Evolutionary conservation across 2,797 vertebrate species (phyloP).

Genomic region (Ispidina picta): DNA sequence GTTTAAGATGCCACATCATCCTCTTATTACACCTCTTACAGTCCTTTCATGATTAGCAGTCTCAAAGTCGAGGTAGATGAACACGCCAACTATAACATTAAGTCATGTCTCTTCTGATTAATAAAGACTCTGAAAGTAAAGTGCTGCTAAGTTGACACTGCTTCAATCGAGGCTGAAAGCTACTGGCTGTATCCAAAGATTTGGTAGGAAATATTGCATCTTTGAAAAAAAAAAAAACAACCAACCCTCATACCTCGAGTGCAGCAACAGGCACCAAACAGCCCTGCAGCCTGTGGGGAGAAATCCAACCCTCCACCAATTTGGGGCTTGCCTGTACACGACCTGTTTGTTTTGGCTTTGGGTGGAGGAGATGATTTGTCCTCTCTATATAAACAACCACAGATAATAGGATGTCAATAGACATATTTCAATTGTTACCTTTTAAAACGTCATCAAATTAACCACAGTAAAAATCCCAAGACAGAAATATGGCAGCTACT

Average conservation of each 20-base stretch:
- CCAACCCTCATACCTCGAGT: neutral
- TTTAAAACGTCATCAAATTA: slow-evolving; percentile 5
- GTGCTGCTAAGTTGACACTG: neutral
- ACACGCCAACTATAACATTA: neutral
- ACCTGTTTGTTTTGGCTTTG: slow-evolving; percentile 22
- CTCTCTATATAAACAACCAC: neutral
- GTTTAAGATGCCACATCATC: neutral
- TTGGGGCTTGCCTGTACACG: neutral
- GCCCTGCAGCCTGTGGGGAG: neutral
- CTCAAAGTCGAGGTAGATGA: neutral
- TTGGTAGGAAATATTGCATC: neutral
- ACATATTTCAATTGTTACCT: neutral
- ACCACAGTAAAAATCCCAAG: neutral
- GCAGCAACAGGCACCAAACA: neutral
- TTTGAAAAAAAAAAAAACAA: neutral
- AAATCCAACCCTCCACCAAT: neutral
- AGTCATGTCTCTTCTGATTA: neutral
- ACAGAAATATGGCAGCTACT: neutral
- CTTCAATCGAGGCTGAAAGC: neutral
- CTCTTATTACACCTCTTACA: neutral
- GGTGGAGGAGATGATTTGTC: slow-evolving; percentile 7
- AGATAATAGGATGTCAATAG: slow-evolving; percentile 9
- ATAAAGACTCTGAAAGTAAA: neutral
- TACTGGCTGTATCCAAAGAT: neutral
- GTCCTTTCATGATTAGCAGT: neutral